Percentiles rank a stretch among this genome's conserved stretches.
Evolutionary conservation across 2,113 vertebrate genomes (phyloP).

Genomic region (Sebastes fasciatus): DNA sequence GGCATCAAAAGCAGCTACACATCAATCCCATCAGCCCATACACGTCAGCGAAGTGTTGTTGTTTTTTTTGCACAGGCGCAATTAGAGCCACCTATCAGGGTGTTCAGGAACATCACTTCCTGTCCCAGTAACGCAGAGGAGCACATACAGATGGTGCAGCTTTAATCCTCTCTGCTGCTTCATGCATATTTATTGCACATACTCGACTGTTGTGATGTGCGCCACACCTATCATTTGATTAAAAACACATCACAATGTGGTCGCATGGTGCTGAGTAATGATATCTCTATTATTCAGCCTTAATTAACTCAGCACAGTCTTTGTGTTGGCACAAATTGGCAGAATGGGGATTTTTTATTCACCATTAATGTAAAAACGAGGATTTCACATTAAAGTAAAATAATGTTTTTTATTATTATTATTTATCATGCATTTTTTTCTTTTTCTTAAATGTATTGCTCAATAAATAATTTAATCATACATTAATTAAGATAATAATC

Average conservation of each 20-base stretch:
- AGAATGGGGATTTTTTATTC: slow-evolving; percentile 58
- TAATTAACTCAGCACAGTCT: slow-evolving; percentile 53
- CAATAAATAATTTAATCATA: too few relatives aligned
- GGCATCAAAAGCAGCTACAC: slow-evolving; percentile 1
- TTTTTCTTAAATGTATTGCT: too few relatives aligned
- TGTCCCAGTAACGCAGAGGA: slow-evolving; percentile 70
- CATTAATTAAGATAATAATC: too few relatives aligned
- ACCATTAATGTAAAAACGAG: slow-evolving; percentile 48
- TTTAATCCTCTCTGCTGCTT: slow-evolving; percentile 65
- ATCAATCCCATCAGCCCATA: not conserved
- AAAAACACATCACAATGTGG: slow-evolving; percentile 43
- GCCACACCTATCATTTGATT: slow-evolving; percentile 67
- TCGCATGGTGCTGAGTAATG: not conserved
- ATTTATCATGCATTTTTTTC: too few relatives aligned
- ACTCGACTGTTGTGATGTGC: slow-evolving; percentile 51
- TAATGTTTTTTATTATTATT: too few relatives aligned
- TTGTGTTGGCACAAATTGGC: slow-evolving; percentile 38
- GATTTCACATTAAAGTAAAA: not conserved
- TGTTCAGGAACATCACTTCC: slow-evolving; percentile 71
- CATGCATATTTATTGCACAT: slow-evolving; percentile 70
- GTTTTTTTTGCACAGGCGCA: slow-evolving; percentile 77
- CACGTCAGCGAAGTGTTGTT: slow-evolving; percentile 41
- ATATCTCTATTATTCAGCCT: slow-evolving; percentile 26
- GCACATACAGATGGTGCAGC: slow-evolving; percentile 62
- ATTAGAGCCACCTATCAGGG: slow-evolving; percentile 64